Base-by-base conservation (phyloP, 2,797 vertebrate genomes). In the Brachyrhaphis roseni region DNA sequence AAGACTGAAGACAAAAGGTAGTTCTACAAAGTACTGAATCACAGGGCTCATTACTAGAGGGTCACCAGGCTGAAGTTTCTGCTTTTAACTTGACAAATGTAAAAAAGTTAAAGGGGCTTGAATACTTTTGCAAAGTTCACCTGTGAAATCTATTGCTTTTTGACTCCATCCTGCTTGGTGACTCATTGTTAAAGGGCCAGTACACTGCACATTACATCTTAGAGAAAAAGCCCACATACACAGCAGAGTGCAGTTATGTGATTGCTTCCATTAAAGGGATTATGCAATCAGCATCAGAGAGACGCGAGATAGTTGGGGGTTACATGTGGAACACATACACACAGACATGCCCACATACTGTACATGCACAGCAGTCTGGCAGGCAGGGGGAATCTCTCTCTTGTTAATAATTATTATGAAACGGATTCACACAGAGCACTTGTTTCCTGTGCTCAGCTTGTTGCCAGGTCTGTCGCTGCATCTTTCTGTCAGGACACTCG, bases 321-420 rank as follows among this genome's bases (percentile, higher is more conserved):
- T 78, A 76, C 72, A 73, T 78, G 75, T 45, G 74, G 77, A 75
- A 26, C 83, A 80, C 18, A 16, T 68, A 78, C 72, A 81, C 79
- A 79, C 72, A 83, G 79, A 78, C 31, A 77, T 70, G 46, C 47
- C 71, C 41, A 87, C 77, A 75, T 49, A 85, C 78, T 46, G 82
- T 62, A 73, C 70, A 51, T 26, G 73, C 64, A 72, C 78, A 87
- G 79, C 85, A 80, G 68, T 82, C 82, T 74, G 68, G 81, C 86
- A 86, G 80, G 78, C 84, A 71, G 83, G 79, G 86, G 86, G 91
- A 87, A 87, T 86, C 86, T 93, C 90, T 91, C 82, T 89, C 88
- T 90, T 92, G 91, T 93, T 94, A 94, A 92, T 94, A 93, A 91
- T 93, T 92, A 94, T 94, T 92, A 92, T 91, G 85, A 94, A 91